Evolutionary conservation across 2,113 vertebrate species (phyloP).

Genomic region (Electrona antarctica): DNA sequence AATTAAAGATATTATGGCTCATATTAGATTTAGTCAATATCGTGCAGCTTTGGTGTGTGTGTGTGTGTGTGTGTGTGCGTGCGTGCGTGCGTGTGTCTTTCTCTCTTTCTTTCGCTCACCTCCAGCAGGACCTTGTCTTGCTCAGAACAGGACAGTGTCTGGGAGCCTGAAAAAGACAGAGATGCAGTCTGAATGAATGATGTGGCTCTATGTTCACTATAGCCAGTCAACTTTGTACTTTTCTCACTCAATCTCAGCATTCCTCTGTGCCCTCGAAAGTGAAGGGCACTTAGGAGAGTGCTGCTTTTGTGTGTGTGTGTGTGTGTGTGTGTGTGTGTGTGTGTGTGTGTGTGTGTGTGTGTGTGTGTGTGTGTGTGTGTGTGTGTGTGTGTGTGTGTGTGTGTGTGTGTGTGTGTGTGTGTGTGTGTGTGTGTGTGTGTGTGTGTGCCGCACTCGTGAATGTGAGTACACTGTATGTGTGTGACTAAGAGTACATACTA

Average conservation of each 20-base stretch:
- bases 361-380: background rate
- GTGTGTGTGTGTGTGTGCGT: background rate
- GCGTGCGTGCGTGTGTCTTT: no score
- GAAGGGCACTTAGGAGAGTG: no score
- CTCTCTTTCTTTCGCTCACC: conserved; percentile 75
- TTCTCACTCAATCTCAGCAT: conserved; percentile 6
- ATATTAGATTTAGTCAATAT: no score
- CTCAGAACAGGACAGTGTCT: conserved; percentile 89
- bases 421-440: background rate
- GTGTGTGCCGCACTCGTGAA: background rate
- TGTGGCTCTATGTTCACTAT: background rate
- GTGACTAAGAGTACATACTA: conserved; percentile 72
- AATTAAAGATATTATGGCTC: no score
- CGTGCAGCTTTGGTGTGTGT: no score
- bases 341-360: background rate
- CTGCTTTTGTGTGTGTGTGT: no score
- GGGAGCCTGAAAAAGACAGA: conserved; percentile 77
- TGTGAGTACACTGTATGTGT: background rate
- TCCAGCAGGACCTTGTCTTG: conserved; percentile 77
- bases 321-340: background rate
- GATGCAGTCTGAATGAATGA: conserved; percentile 51
- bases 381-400: background rate
- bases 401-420: background rate
- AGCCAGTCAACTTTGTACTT: background rate
- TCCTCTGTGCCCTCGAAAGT: background rate